Base-by-base conservation (phyloP, 2,797 vertebrate genomes). In the Phoeniculus purpureus region DNA sequence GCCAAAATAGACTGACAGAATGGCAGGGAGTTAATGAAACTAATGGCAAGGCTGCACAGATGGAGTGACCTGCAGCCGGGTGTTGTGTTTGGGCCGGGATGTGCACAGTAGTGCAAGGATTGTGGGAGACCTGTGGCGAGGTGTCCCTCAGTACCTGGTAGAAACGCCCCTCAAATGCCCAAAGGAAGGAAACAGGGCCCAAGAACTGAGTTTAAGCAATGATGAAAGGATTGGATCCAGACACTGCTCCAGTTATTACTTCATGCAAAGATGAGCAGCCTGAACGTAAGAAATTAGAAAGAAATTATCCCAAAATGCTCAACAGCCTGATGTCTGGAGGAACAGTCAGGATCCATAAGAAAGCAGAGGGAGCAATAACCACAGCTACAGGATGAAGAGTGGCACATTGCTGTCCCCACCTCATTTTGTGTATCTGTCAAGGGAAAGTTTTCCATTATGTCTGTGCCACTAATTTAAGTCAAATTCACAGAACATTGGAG, bases 261-360 rank as follows among this genome's bases (percentile, higher is more conserved):
- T 45, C 1, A 0, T 55, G 31, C 15, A 65, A 67, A 76, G 12
- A 56, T 14, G 25, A 89, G 52, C 32, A 79, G 8, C 20, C 23
- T 66, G 16, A 81, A 29, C 2, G 17, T 15, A 27, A 87, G 31
- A 74, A 84, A 71, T 6, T 55, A 22, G 27, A 65, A 74, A 79
- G 31, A 92, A 94, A 40, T 4, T 16, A 47, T 29, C n/a, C 29
- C 18, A 65, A 81, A 89, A 55, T 54, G 2, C n/a, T 65, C 7
- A 37, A 4, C 0, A 0, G 43, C 23, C 8, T n/a, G 17, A 19
- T 2, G 1, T 61, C 16, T 62, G 27, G 21, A 85, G 29, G 16
- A 91, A 67, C 16, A 55, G n/a, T 75, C 45, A 59, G 8, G 16
- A 61, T n/a, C 13, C 47, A 31, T 11, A 77, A 37, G 70, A 82